A percentile compares a stretch with the other conserved stretches of the same genome.
Evolutionary conservation across 2,113 vertebrate genomes (phyloP).

Genomic region (Montifringilla adamsi): DNA sequence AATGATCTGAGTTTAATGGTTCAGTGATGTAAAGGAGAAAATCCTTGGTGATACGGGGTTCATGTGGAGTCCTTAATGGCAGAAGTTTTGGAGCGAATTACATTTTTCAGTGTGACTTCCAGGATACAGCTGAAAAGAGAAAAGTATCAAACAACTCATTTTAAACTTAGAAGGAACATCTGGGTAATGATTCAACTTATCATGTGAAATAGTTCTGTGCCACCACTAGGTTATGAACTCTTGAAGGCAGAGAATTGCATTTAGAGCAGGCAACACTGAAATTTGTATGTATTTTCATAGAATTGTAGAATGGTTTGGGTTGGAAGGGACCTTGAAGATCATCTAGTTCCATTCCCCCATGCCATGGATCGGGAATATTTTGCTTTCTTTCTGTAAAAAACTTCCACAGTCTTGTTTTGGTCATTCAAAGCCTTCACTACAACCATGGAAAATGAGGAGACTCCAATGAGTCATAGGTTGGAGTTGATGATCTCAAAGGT

Average conservation of each 20-base stretch:
- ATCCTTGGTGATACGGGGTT: background rate
- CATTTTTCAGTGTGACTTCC: background rate
- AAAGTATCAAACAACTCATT: background rate
- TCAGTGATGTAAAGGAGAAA: background rate
- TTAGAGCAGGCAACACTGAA: background rate
- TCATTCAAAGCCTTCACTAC: background rate
- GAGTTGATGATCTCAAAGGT: background rate
- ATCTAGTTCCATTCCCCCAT: background rate
- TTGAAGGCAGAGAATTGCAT: background rate
- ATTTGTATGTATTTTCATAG: background rate
- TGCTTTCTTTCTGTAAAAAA: background rate
- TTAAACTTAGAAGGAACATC: background rate
- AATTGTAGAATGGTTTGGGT: background rate
- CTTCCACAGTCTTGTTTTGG: background rate
- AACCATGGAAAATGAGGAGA: background rate
- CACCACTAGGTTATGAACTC: background rate
- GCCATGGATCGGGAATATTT: accelerated
- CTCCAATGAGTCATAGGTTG: background rate
- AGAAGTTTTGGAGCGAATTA: background rate
- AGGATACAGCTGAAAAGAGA: background rate
- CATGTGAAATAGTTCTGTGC: background rate
- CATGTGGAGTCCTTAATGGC: background rate
- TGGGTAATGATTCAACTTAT: background rate
- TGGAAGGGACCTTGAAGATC: background rate
- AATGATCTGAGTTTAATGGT: background rate